Base-by-base conservation (phyloP, 2,888 invertebrate species). In the Neelides folsomi region DNA sequence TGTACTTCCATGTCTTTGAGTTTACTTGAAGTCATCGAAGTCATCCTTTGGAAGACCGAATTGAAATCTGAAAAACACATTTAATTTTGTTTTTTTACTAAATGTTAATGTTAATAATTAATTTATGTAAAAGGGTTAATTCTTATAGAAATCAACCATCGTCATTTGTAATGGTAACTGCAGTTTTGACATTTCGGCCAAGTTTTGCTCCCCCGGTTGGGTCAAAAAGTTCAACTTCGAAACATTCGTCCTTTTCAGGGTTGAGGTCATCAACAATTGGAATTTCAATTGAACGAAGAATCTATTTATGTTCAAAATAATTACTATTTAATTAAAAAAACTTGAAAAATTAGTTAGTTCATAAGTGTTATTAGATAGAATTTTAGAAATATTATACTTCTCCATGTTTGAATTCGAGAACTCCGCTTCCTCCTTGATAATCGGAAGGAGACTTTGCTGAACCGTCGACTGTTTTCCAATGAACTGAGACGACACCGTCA, bases 171-270 rank as follows among this genome's bases (percentile, higher is more conserved):
- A 76, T 75, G 3, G 76, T 76, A 10, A 76, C 70, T 16, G 73
- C 73, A 16, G 71, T 70, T 55, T 71, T 68, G 52, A 69, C 69
- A n/a, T 71, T 66, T 44, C 68, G 67, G 19, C 76, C 75, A 13
- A 76, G 63, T 43, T 67, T 67, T 1, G 76, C 75, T 8, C 77
- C 72, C 5, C 71, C 72, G 34, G 67, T 63, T 1, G 73, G 67
- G 8, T 70, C 71, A 43, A 68, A 68, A 8, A 76, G 63, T 55
- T 75, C 75, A 15, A 79, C 67, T 61, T 76, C 75, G 67, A 79
- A 79, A 56, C 75, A 75, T 64, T 78, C 78, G 64, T 77, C 77
- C 66, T 77, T 77, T 63, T 77, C 77, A 12, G 75, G 73, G 50
- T 73, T 71, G 70, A 74, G 70, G 59, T 77, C 77, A 62, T 78